Base-by-base conservation (phyloP, 2,113 vertebrate genomes). In the Thunnus maccoyii region DNA sequence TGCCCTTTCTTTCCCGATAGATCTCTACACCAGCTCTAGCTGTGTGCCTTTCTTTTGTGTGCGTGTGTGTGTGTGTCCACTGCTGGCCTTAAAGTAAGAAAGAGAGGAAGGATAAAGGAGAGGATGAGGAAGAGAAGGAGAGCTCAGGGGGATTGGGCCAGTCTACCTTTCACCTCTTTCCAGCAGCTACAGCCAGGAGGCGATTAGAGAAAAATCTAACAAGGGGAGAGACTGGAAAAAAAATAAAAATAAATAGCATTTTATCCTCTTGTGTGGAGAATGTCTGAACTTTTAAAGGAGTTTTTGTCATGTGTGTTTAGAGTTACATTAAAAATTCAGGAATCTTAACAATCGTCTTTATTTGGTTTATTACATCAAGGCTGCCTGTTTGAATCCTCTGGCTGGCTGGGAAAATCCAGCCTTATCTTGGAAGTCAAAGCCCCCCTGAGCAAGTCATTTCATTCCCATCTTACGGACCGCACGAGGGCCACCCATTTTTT, bases 1-100 rank as follows among this genome's bases (percentile, higher is more conserved):
- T 87, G 79, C 36, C 76, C 82, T 87, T 87, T 85, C 36, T 76
- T 84, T 41, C 57, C 22, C 62, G 41, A 79, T 63, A 65, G 68
- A 84, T 76, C 74, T 67, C 41, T 18, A 72, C 60, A 61, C 56
- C 15, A 16, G 36, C 46, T 67, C 47, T 27, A 18, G 54, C 27
- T 2, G 27, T 80, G 71, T 44, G 32, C 30, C 15, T 13, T 10
- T 60, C 4, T 60, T 58, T 41, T 41, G 36, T 41, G 60, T 52
- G 32, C 46, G 25, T 50, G 52, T 48, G 63, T 36, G 61, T 76
- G 85, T 73, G 80, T 72, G 41, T 30, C 52, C 50, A 56, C 51
- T 20, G 14, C 54, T 41, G 41, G 12, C 63, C 65, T 63, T 64
- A 58, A 63, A 78, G 73, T 56, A 55, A 68, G 60, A 51, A 18